phyloP scores from a whole-genome alignment of 2,888 invertebrate genomes.

The Nomada goodeniana region DNA sequence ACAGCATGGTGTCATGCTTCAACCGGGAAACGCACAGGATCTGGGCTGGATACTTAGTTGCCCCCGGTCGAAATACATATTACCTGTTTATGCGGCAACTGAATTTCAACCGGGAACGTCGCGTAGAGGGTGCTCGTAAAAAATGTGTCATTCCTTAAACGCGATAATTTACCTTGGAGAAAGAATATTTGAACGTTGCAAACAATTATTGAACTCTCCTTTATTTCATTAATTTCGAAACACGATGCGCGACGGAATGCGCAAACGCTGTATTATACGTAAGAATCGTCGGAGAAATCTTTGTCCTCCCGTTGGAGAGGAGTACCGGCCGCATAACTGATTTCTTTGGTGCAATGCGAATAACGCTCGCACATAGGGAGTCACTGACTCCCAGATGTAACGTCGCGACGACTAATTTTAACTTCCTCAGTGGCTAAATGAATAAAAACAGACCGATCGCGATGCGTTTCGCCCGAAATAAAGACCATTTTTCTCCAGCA shows the following conservation, averaged over 20 bases:
- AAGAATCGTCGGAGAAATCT: constrained; percentile 22
- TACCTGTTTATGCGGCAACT: constrained; percentile 20
- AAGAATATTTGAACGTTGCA: no score
- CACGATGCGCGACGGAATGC: no score
- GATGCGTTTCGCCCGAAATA: constrained; percentile 55
- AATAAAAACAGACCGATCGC: constrained; percentile 67
- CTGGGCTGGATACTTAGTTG: constrained; percentile 22
- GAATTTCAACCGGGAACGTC: constrained; percentile 22
- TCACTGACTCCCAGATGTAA: constrained; percentile 72
- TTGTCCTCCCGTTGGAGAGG: constrained; percentile 11
- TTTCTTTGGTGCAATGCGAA: constrained; percentile 58
- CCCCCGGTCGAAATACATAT: constrained; percentile 26
- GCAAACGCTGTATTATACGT: background rate
- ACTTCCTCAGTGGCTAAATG: constrained; percentile 65
- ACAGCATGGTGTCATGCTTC: constrained; percentile 49
- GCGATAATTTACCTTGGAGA: background rate
- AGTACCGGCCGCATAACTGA: constrained; percentile 29
- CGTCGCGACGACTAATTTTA: constrained; percentile 72
- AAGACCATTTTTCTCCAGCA: constrained; percentile 37
- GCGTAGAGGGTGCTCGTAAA: background rate
- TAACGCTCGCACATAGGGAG: constrained; percentile 59
- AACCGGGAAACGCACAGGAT: constrained; percentile 36
- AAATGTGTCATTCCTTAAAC: background rate
- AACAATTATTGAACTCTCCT: background rate
- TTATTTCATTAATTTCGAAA: background rate